Conservation (phyloP, 2,797 vertebrate species). For the Poeciliopsis presidionis region DNA sequence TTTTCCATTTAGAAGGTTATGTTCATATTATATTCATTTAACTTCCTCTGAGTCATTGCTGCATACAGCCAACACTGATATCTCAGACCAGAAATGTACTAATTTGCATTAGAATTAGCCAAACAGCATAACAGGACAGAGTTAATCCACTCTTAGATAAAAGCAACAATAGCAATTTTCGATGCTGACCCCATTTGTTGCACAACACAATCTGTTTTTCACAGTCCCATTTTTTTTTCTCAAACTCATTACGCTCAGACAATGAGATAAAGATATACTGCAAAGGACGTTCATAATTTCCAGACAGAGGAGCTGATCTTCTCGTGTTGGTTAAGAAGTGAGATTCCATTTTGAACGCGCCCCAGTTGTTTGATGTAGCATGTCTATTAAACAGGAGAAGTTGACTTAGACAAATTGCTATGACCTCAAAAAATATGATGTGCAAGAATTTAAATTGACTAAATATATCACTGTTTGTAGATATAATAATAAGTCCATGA, state of each 20-base stretch:
- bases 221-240: background rate
- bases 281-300: slow-evolving; percentile 36
- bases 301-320: slow-evolving; percentile 36
- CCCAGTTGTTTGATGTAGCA: slow-evolving; percentile 50
- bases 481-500: background rate
- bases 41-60: background rate
- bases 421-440: slow-evolving; percentile 32
- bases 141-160: slow-evolving; percentile 40
- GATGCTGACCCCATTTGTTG: slow-evolving; percentile 48
- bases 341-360: slow-evolving; percentile 36
- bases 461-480: background rate
- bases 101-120: slow-evolving; percentile 42
- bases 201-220: slow-evolving; percentile 36
- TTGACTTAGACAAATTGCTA: slow-evolving; percentile 33
- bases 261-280: slow-evolving; percentile 40
- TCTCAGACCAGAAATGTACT: slow-evolving; percentile 17
- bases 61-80: background rate
- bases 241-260: slow-evolving; percentile 52
- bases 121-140: slow-evolving; percentile 10
- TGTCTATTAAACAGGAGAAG: slow-evolving; percentile 37
- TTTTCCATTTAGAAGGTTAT: background rate
- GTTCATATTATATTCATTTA: background rate
- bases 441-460: slow-evolving; percentile 2
- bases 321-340: slow-evolving; percentile 53
- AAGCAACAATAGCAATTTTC: slow-evolving; percentile 43